Evolutionary conservation across 2,797 vertebrate species (phyloP).

Genomic region (Poecilia picta): DNA sequence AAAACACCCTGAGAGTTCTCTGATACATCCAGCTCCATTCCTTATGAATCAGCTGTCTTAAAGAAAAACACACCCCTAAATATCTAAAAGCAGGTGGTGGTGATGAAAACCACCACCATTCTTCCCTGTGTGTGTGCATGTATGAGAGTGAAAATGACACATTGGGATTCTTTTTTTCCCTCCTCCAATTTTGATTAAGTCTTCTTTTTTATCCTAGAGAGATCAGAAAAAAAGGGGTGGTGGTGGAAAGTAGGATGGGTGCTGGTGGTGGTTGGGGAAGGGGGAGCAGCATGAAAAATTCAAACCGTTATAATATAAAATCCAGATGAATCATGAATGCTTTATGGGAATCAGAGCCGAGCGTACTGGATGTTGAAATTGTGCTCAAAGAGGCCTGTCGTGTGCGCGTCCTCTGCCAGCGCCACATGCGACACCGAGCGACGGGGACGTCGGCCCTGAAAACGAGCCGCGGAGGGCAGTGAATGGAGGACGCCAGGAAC

Average conservation of each 20-base stretch:
- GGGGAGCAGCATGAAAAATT: slow-evolving; percentile 79
- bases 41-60: slow-evolving; percentile 52
- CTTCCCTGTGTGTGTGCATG: slow-evolving; percentile 23
- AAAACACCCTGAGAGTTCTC: slow-evolving; percentile 3
- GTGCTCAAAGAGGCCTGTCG: slow-evolving; percentile 61
- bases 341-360: slow-evolving; percentile 76
- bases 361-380: slow-evolving; percentile 68
- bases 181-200: slow-evolving; percentile 68
- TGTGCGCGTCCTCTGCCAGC: slow-evolving; percentile 25
- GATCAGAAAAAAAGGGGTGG: slow-evolving; percentile 52
- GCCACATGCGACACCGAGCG: slow-evolving; percentile 27
- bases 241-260: slow-evolving; percentile 25
- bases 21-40: slow-evolving; percentile 35
- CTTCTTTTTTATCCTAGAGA: slow-evolving; percentile 40
- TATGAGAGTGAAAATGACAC: slow-evolving; percentile 53
- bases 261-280: neutral
- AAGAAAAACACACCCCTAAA: slow-evolving; percentile 35
- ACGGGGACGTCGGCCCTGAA: slow-evolving; percentile 20
- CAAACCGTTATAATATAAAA: slow-evolving; percentile 82
- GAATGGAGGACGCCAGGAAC: slow-evolving; percentile 59
- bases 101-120: slow-evolving; percentile 30
- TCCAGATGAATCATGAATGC: slow-evolving; percentile 85
- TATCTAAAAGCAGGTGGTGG: slow-evolving; percentile 52
- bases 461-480: slow-evolving; percentile 58
- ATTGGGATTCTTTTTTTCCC: slow-evolving; percentile 30